Evolutionary conservation across 2,113 vertebrate species (phyloP), one percentile per base, ranked within the genome.

Genomic region (Mus pahari): DNA sequence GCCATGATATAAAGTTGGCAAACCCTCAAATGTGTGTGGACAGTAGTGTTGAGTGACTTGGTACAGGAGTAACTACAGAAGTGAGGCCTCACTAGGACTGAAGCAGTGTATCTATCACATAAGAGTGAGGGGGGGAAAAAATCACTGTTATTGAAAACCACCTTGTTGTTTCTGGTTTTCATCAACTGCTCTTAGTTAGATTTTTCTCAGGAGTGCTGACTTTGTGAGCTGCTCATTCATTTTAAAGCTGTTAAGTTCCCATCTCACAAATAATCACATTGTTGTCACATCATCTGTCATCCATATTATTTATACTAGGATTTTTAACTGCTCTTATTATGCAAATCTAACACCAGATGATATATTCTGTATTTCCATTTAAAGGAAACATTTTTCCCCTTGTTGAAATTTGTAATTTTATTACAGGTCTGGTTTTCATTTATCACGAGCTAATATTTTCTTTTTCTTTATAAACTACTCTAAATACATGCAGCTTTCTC

Each of bases 221-320:
- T 97, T 92, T 94, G 9, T 24, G 77, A 93, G 36, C 45, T n/a
- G 71, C 31, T 93, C 93, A 42, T 68, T 87, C 64, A 96, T 68
- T 97, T 98, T 93, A 97, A 98, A 97, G 58, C 60, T 48, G 87
- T 64, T 95, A 92, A 89, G 96, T 91, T 97, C 68, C 68, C 45
- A 96, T 96, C 48, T 97, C 92, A 98, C 28, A 97, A 94, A 96
- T 91, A 98, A 95, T 55, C 93, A 92, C 10, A 60, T 19, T 71
- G 66, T 50, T 95, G 33, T 96, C 97, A 96, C 74, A 94, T 9
- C 33, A 91, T 22, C 90, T 81, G 9, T 9, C 36, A 90, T 19
- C 90, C 60, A 9, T 12, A 79, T 39, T 96, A 95, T 60, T 89
- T 96, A 96, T 83, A 95, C 74, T 50, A 50, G 11, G 48, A 48